Evolutionary conservation across 2,888 invertebrate genomes (phyloP).

Genomic region (Phlogophora meticulosa): DNA sequence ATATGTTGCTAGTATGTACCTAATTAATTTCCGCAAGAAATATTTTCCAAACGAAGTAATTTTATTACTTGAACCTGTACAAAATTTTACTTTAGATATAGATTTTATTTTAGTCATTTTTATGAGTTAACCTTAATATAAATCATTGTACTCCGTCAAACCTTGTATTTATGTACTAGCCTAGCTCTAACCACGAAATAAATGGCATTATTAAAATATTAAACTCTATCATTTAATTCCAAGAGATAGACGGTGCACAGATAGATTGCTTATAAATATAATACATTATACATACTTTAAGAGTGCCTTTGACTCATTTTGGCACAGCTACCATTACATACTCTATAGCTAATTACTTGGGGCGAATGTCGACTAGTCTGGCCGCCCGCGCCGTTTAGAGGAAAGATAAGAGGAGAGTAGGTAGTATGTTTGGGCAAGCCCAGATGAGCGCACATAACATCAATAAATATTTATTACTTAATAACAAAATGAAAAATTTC

Average conservation of each 20-base stretch:
- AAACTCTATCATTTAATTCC: conserved; percentile 30
- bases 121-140: conserved; percentile 85
- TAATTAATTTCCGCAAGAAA: conserved; percentile 77
- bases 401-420: not conserved
- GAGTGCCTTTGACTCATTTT: conserved; percentile 41
- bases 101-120: conserved; percentile 80
- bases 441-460: not conserved
- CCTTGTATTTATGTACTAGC: conserved; percentile 86
- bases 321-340: conserved; percentile 35
- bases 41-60: conserved; percentile 66
- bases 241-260: conserved; percentile 17
- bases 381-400: not conserved
- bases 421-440: not conserved
- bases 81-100: conserved; percentile 84
- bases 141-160: conserved; percentile 81
- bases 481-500: no score
- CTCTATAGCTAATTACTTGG: not conserved
- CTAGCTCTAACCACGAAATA: conserved; percentile 88
- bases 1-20: conserved; percentile 74
- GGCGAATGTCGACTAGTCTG: not conserved
- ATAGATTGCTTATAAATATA: conserved; percentile 15
- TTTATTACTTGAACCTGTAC: conserved; percentile 81
- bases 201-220: conserved; percentile 83
- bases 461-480: not conserved
- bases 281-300: conserved; percentile 24